Percentiles rank a stretch among this genome's conserved stretches.
phyloP scores from a whole-genome alignment of 2,888 invertebrate genomes.

The Protophormia terraenovae region DNA sequence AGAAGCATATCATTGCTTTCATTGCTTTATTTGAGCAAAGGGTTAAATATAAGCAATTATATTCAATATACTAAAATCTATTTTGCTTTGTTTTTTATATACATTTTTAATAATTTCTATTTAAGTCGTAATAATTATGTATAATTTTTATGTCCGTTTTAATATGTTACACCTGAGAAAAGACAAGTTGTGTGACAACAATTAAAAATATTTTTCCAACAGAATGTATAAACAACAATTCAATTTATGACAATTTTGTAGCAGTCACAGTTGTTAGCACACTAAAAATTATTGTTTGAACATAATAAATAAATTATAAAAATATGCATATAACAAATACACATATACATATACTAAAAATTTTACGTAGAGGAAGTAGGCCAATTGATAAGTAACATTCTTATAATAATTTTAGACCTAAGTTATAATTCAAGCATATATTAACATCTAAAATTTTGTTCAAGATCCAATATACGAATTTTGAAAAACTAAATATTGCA shows the following conservation, averaged over 20 bases:
- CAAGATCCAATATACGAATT: too few relatives aligned
- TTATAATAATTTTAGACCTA: too few relatives aligned
- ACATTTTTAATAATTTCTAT: constrained; percentile 23
- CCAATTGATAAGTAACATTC: not conserved
- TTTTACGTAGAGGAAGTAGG: not conserved
- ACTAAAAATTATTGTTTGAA: constrained; percentile 70
- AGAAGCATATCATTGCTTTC: not conserved
- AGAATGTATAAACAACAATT: constrained; percentile 58
- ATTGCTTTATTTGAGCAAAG: too few relatives aligned
- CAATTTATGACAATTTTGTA: constrained; percentile 69
- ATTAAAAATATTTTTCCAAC: constrained; percentile 55
- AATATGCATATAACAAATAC: constrained; percentile 33
- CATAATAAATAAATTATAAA: constrained; percentile 66
- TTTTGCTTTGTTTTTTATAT: not conserved
- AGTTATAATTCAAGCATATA: too few relatives aligned
- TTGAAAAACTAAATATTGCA: too few relatives aligned
- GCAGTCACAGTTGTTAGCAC: constrained; percentile 70
- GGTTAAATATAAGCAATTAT: not conserved
- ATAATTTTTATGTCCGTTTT: constrained; percentile 44
- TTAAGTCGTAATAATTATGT: constrained; percentile 31
- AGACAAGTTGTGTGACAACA: constrained; percentile 59
- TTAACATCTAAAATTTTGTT: too few relatives aligned
- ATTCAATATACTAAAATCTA: constrained; percentile 7
- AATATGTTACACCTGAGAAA: constrained; percentile 57
- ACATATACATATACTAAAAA: not conserved